Evolutionary conservation across 1,140 invertebrate species (phyloP).

Genomic region (Pristionchus pacificus): DNA sequence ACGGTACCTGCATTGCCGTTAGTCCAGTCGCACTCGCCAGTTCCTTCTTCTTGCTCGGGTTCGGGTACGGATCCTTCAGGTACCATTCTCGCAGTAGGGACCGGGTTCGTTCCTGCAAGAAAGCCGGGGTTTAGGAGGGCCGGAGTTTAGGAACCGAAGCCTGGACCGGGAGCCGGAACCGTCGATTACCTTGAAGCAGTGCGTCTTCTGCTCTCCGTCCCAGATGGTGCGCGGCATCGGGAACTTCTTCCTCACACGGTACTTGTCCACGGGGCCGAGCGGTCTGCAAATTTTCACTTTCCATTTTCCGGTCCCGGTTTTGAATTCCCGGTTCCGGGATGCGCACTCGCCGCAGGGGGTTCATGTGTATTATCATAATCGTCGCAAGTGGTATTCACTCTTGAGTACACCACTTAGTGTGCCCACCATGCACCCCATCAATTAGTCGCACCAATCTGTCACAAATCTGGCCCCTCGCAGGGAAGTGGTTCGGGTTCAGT

Average conservation of each 20-base stretch:
- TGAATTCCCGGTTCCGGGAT: not conserved
- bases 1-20: conserved; percentile 86
- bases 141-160: too few relatives aligned
- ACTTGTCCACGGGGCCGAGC: conserved; percentile 97
- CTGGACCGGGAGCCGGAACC: too few relatives aligned
- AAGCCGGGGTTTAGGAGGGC: too few relatives aligned
- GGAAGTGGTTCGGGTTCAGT: too few relatives aligned
- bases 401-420: conserved; percentile 13
- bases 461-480: not conserved
- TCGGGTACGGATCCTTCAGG: conserved; percentile 96
- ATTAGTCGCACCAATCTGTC: not conserved
- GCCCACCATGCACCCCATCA: conserved; percentile 1
- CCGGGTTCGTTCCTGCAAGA: conserved; percentile 75
- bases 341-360: not conserved
- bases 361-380: conserved; percentile 19
- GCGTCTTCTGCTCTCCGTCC: conserved; percentile 99
- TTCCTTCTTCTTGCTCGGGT: conserved; percentile 96
- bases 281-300: conserved; percentile 66
- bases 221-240: conserved; percentile 88
- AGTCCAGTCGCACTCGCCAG: conserved; percentile 92
- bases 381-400: too few relatives aligned
- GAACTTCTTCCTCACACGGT: conserved; percentile 97
- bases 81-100: conserved; percentile 94
- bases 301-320: conserved; percentile 3
- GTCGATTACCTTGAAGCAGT: conserved; percentile 96